Conservation (phyloP, 2,888 invertebrate genomes). For the Oscheius sp. region DNA sequence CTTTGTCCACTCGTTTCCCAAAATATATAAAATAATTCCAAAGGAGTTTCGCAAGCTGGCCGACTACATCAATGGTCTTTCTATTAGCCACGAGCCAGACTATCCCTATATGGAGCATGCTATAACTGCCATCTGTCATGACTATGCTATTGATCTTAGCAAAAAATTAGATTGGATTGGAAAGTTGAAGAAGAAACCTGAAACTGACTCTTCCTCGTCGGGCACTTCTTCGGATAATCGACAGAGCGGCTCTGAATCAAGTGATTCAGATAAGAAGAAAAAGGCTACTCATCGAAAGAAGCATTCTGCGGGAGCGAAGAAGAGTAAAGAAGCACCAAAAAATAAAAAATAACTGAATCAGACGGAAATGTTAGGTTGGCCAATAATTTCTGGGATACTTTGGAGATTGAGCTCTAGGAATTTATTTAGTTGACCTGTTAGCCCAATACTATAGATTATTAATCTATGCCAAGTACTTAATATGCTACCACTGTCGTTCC, state of each 20-base stretch:
- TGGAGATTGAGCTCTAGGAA: too few species aligned
- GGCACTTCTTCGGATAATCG: conserved; percentile 15
- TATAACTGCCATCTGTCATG: not conserved
- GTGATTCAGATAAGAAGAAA: not conserved
- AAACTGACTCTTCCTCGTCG: not conserved
- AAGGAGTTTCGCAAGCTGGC: conserved; percentile 5
- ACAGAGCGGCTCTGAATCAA: conserved; percentile 10
- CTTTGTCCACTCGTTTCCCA: conserved; percentile 14
- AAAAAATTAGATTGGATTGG: conserved; percentile 42
- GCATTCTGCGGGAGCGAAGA: not conserved
- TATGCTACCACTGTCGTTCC: too few species aligned
- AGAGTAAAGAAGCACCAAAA: not conserved
- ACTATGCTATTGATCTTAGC: not conserved
- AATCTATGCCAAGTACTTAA: too few species aligned
- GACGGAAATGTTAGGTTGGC: too few species aligned
- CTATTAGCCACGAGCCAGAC: conserved; percentile 12
- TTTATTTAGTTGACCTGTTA: too few species aligned
- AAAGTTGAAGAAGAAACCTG: conserved; percentile 36
- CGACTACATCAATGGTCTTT: conserved; percentile 10
- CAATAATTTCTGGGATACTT: too few species aligned
- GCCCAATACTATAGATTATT: too few species aligned
- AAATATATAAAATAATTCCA: conserved; percentile 19
- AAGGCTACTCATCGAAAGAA: not conserved
- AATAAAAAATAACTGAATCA: too few species aligned
- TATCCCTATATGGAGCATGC: conserved; percentile 11